Evolutionary conservation across 2,113 vertebrate species (phyloP).

Genomic region (Poecile atricapillus): DNA sequence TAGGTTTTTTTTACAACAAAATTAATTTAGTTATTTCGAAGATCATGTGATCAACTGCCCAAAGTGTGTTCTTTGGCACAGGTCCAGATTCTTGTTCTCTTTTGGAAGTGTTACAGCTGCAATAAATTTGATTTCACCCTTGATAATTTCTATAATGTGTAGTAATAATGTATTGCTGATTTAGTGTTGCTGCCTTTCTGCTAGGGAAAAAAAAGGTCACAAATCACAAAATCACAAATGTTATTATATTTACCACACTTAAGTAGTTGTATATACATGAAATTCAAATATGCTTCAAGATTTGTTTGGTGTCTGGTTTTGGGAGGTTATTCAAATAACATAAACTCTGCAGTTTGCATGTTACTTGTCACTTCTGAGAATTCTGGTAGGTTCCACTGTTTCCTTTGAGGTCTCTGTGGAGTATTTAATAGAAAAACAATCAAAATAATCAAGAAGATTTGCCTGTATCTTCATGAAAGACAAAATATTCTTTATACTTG

Average conservation of each 20-base stretch:
- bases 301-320: conserved; percentile 9
- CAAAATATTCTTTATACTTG: neutral
- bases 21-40: conserved; percentile 36
- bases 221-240: neutral
- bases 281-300: neutral
- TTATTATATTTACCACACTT: neutral
- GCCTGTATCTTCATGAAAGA: neutral
- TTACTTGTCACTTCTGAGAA: neutral
- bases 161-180: conserved; percentile 29
- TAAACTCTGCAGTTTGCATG: neutral
- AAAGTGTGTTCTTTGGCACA: conserved; percentile 34
- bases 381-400: neutral
- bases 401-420: neutral
- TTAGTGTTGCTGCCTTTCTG: neutral
- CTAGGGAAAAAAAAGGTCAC: neutral
- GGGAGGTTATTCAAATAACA: neutral
- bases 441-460: neutral
- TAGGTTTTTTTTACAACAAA: conserved; percentile 4
- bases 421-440: neutral
- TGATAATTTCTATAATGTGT: conserved; percentile 41
- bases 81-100: conserved; percentile 7
- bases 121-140: conserved; percentile 55
- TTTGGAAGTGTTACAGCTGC: conserved; percentile 20
- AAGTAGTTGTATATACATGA: neutral
- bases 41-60: neutral